Evolutionary conservation across 2,113 vertebrate genomes (phyloP).

Genomic region (Labeo catla): DNA sequence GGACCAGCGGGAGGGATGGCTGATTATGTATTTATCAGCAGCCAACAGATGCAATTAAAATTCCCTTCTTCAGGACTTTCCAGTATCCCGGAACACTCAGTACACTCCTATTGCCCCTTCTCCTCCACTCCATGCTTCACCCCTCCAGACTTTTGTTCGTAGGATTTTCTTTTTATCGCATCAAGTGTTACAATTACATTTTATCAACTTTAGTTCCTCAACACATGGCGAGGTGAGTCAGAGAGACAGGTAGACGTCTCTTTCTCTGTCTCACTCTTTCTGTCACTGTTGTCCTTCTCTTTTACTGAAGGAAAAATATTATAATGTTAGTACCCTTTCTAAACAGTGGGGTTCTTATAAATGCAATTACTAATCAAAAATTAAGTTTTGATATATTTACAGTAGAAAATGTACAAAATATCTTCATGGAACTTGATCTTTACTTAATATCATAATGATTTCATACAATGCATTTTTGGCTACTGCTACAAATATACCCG

Average conservation of each 20-base stretch:
- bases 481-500: too few relatives aligned
- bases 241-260: neutral
- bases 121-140: neutral
- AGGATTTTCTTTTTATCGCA: conserved; percentile 14
- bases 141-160: neutral
- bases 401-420: too few relatives aligned
- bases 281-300: neutral
- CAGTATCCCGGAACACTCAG: conserved; percentile 56
- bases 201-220: conserved; percentile 27
- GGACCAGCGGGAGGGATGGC: conserved; percentile 63
- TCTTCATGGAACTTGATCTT: too few relatives aligned
- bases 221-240: conserved; percentile 2
- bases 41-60: conserved; percentile 78
- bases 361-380: too few relatives aligned
- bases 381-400: too few relatives aligned
- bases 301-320: neutral
- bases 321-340: neutral
- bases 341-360: too few relatives aligned
- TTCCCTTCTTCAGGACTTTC: conserved; percentile 67
- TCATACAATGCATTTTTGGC: too few relatives aligned
- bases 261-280: neutral
- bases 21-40: conserved; percentile 78
- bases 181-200: conserved; percentile 37
- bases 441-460: too few relatives aligned
- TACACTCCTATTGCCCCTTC: conserved; percentile 50